A percentile compares a stretch with the other conserved stretches of the same genome.
These are phyloP conservation scores for Leptopilina drosophilae DNA, from an alignment of 2,888 invertebrate genomes.

Conservation along the genomic window DNA sequence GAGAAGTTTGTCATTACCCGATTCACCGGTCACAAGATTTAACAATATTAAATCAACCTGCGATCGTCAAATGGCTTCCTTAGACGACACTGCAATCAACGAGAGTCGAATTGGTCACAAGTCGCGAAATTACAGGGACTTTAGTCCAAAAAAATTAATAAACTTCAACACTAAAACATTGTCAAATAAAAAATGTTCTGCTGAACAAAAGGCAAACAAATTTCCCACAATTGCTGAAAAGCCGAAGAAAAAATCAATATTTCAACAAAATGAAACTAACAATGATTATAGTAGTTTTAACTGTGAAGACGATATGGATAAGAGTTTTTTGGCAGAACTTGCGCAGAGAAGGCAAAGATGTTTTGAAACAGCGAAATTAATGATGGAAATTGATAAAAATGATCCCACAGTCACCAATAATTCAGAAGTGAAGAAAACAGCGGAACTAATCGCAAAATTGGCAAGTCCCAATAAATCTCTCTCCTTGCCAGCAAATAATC, in stretches of 20 bases:
- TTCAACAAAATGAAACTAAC: not conserved
- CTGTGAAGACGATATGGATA: conserved; percentile 60
- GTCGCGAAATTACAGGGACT: not conserved
- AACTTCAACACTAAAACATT: not conserved
- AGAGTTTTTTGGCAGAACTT: conserved; percentile 64
- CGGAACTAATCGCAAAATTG: conserved; percentile 47
- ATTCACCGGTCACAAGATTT: conserved; percentile 53
- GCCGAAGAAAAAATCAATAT: not conserved
- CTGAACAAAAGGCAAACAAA: conserved; percentile 3
- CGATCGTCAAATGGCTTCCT: conserved; percentile 65
- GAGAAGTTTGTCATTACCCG: conserved; percentile 46
- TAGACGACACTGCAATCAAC: conserved; percentile 51
- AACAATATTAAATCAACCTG: conserved; percentile 59
- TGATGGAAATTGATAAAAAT: conserved; percentile 66
- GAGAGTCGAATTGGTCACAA: conserved; percentile 21
- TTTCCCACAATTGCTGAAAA: not conserved
- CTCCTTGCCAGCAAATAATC: conserved; percentile 45
- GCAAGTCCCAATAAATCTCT: conserved; percentile 50
- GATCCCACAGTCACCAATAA: conserved; percentile 31
- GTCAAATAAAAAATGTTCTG: conserved; percentile 2
- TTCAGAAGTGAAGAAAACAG: conserved; percentile 48
- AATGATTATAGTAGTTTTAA: conserved; percentile 29
- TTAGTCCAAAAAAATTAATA: not conserved
- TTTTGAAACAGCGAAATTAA: conserved; percentile 68
- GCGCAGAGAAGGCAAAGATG: conserved; percentile 68